These are phyloP conservation scores for Leptatherina wallacei DNA, from an alignment of 2,797 vertebrate species.

Conservation along the genomic window DNA sequence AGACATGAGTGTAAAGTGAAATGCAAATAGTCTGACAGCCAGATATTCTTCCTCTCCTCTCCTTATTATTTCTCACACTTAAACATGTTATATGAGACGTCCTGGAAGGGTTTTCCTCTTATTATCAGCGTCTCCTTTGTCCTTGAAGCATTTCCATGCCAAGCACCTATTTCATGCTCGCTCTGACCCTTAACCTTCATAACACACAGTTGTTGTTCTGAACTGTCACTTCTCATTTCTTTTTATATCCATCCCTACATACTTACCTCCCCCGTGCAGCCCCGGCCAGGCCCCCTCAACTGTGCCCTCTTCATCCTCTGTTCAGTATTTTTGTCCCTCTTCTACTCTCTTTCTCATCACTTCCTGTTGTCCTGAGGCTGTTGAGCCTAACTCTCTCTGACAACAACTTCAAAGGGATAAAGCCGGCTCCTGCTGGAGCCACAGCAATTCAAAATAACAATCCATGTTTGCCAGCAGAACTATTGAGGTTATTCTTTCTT, in stretches of 20 bases:
- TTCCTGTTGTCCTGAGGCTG: slow-evolving; percentile 51
- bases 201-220: slow-evolving; percentile 34
- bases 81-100: slow-evolving; percentile 11
- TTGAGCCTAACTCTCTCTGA: slow-evolving; percentile 62
- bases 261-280: neutral
- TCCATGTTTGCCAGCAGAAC: slow-evolving; percentile 15
- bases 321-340: slow-evolving; percentile 15
- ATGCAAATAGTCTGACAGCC: slow-evolving; percentile 18
- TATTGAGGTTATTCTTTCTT: slow-evolving; percentile 8
- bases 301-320: slow-evolving; percentile 5
- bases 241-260: slow-evolving; percentile 11
- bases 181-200: slow-evolving; percentile 36
- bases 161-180: slow-evolving; percentile 9
- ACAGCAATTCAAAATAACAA: slow-evolving; percentile 43
- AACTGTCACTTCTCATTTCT: slow-evolving; percentile 29
- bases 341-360: slow-evolving; percentile 24
- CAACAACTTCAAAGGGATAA: slow-evolving; percentile 59
- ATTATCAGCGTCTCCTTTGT: slow-evolving; percentile 36
- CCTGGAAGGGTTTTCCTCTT: slow-evolving; percentile 12
- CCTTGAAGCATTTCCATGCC: slow-evolving; percentile 3
- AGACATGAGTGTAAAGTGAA: slow-evolving; percentile 28
- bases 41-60: neutral
- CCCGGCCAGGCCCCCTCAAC: slow-evolving; percentile 4
- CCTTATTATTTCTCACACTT: neutral
- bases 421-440: slow-evolving; percentile 38